Conservation (phyloP, 2,113 vertebrate genomes). For the Salvelinus namaycush region DNA sequence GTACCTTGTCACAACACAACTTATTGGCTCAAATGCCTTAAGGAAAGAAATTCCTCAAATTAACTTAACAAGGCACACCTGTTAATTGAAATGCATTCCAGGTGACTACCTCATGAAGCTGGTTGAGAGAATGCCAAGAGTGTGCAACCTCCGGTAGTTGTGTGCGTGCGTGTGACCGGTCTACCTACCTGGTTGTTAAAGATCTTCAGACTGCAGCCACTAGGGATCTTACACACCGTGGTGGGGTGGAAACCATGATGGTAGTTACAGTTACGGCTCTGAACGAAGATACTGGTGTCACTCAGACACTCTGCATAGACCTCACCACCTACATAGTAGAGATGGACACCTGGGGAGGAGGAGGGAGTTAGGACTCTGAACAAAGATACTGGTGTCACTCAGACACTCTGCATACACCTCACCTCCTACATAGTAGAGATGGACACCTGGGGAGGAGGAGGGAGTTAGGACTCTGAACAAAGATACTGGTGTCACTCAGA, state of each 20-base stretch:
- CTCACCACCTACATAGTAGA: constrained; percentile 84
- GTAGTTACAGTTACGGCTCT: constrained; percentile 86
- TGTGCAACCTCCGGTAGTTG: no score
- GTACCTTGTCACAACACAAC: no score
- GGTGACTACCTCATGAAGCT: no score
- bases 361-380: no score
- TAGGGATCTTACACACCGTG: constrained; percentile 24
- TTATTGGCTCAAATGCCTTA: no score
- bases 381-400: constrained; percentile 85
- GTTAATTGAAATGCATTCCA: no score
- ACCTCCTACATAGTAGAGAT: constrained; percentile 84
- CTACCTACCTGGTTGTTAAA: constrained; percentile 75
- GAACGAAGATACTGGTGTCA: constrained; percentile 85
- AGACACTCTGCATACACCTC: constrained; percentile 85
- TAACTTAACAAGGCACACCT: no score
- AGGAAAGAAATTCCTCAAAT: no score
- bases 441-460: constrained; percentile 69
- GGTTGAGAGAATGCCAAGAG: no score
- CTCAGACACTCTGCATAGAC: constrained; percentile 84
- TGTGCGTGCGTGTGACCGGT: no score
- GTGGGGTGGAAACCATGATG: constrained; percentile 64
- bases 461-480: no score
- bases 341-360: constrained; percentile 79
- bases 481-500: no score
- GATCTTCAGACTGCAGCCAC: constrained; percentile 68